phyloP scores from a whole-genome alignment of 2,888 invertebrate genomes.

The Diarsia mendica region DNA sequence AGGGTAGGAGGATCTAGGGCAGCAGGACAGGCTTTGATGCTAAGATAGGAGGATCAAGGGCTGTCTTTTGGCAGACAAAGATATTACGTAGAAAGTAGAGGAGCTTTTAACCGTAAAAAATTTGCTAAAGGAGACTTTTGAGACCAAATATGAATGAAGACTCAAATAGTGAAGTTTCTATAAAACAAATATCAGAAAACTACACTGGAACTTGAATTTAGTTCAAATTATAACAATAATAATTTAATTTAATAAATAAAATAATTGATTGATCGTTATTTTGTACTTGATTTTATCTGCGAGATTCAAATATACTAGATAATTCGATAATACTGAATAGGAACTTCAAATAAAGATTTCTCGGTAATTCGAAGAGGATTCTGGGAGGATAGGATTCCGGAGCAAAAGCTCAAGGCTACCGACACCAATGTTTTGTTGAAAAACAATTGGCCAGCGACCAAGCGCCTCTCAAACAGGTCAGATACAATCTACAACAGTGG shows the following conservation, averaged over 20 bases:
- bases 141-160: background rate
- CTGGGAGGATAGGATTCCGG: slow-evolving; percentile 48
- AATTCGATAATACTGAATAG: slow-evolving; percentile 30
- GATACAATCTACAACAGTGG: slow-evolving; percentile 85
- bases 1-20: background rate
- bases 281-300: slow-evolving; percentile 18
- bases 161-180: slow-evolving; percentile 31
- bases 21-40: background rate
- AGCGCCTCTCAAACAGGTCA: slow-evolving; percentile 78
- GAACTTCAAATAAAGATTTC: slow-evolving; percentile 14
- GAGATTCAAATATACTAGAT: slow-evolving; percentile 40
- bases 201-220: slow-evolving; percentile 17
- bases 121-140: background rate
- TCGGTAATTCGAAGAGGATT: background rate
- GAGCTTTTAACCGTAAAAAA: background rate
- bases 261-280: background rate
- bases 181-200: slow-evolving; percentile 53
- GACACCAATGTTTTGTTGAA: slow-evolving; percentile 89
- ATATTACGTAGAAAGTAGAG: no score
- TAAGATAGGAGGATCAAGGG: background rate
- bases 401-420: slow-evolving; percentile 77
- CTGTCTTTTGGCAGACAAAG: no score
- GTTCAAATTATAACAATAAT: slow-evolving; percentile 4
- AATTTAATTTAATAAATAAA: background rate
- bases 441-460: slow-evolving; percentile 88